Percentiles rank a stretch among this genome's conserved stretches.
phyloP scores from a whole-genome alignment of 2,797 vertebrate genomes.

The Oceanodroma leucorhoa region DNA sequence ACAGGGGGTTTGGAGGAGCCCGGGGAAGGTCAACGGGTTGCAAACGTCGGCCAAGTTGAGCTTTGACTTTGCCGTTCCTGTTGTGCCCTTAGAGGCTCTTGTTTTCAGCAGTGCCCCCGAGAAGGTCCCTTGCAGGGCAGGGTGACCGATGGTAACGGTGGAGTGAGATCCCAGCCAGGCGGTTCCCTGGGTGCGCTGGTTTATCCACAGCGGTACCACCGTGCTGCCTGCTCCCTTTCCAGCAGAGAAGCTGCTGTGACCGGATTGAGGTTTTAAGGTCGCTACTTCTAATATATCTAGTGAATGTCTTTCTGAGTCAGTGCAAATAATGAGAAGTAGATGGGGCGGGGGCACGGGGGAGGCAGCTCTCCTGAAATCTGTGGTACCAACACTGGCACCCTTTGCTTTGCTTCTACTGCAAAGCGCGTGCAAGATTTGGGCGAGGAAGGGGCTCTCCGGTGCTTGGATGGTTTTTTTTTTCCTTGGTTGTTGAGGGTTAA shows the following conservation, averaged over 20 bases:
- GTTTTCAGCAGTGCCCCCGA: not conserved
- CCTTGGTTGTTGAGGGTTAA: constrained; percentile 10
- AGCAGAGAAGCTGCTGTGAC: not conserved
- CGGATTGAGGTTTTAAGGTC: not conserved
- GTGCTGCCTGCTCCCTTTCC: not conserved
- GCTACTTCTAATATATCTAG: not conserved
- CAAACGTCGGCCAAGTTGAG: not conserved
- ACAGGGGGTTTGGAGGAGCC: not conserved
- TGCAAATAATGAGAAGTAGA: not conserved
- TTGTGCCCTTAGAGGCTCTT: not conserved
- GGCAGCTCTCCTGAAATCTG: not conserved
- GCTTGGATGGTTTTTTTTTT: not conserved
- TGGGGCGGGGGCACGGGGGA: not conserved
- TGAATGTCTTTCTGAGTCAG: not conserved
- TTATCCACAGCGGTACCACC: fast-evolving
- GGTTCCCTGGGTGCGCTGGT: not conserved
- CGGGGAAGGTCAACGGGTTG: too few species aligned
- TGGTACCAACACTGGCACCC: not conserved
- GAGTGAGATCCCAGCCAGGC: not conserved
- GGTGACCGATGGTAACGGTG: fast-evolving
- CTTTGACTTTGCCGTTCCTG: not conserved
- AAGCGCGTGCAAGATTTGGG: not conserved
- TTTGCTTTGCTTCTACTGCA: not conserved
- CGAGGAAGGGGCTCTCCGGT: not conserved
- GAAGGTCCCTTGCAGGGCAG: not conserved